Evolutionary conservation across 2,888 invertebrate species (phyloP), one percentile per base, ranked within the genome.

Genomic region (Folsomia manolachei): DNA sequence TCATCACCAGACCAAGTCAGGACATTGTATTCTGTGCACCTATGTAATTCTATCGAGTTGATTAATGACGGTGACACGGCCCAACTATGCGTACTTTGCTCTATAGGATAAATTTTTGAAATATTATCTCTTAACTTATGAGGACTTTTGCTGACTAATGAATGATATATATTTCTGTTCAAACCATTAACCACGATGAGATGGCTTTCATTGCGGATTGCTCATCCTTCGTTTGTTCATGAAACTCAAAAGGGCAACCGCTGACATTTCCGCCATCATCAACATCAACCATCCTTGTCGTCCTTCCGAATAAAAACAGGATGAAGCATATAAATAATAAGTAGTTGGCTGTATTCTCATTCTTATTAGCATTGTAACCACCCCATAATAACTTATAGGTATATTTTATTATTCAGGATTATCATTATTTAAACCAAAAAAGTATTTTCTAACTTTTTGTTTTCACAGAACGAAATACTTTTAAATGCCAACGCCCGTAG

Each of bases 21-120:
- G 14, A 39, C 19, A 56, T 18, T n/a, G 56, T 56, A 75, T 74
- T n/a, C n/a, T n/a, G n/a, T n/a, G n/a, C n/a, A n/a, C n/a, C n/a
- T n/a, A n/a, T n/a, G n/a, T n/a, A n/a, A n/a, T n/a, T n/a, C n/a
- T n/a, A n/a, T n/a, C n/a, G n/a, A n/a, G n/a, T n/a, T 77, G 77
- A 77, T 77, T 77, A 77, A 77, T 77, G 77, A 77, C 75, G n/a
- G 74, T 75, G 74, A 72, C 74, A 72, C 74, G 71, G 74, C 74
- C 74, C 71, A 73, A n/a, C n/a, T n/a, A 72, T 77, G 39, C 39
- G n/a, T 56, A 56, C 56, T 56, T 56, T 56, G 56, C 56, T 14
- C 56, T 56, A 75, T n/a, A n/a, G n/a, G 71, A 73, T 77, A 72
- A 71, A 72, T 64, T 68, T 71, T 63, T 72, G 72, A 72, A 72